Conservation (phyloP, 2,113 vertebrate genomes). For the Mixornis gularis region DNA sequence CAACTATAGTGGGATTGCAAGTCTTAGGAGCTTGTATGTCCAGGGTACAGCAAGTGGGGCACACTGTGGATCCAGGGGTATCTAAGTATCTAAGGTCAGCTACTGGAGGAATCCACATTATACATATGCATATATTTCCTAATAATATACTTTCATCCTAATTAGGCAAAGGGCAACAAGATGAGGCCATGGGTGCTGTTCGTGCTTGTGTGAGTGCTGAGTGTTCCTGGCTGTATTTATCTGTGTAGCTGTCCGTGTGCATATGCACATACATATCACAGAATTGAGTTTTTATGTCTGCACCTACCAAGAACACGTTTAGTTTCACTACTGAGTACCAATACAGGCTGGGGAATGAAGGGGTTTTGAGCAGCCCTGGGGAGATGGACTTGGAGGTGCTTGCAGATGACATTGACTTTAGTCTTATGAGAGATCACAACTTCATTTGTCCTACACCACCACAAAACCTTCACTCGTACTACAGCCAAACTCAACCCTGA, state of each 20-base stretch:
- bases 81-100: not conserved
- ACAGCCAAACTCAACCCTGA: not conserved
- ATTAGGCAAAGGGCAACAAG: not conserved
- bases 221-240: not conserved
- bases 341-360: not conserved
- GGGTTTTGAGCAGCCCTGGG: not conserved
- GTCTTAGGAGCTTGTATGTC: not conserved
- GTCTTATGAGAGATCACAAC: not conserved
- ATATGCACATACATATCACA: fast-evolving
- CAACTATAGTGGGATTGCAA: not conserved
- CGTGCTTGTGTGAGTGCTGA: not conserved
- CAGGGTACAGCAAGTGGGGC: not conserved
- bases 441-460: not conserved
- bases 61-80: not conserved
- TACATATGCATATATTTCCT: not conserved
- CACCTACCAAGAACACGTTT: not conserved
- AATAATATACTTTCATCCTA: not conserved
- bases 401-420: not conserved
- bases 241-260: not conserved
- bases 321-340: not conserved
- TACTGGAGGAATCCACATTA: not conserved
- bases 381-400: not conserved
- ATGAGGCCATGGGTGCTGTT: not conserved
- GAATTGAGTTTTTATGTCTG: not conserved
- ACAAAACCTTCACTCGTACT: not conserved